Conservation (phyloP, 2,888 invertebrate species). For the Apoderus coryli region DNA sequence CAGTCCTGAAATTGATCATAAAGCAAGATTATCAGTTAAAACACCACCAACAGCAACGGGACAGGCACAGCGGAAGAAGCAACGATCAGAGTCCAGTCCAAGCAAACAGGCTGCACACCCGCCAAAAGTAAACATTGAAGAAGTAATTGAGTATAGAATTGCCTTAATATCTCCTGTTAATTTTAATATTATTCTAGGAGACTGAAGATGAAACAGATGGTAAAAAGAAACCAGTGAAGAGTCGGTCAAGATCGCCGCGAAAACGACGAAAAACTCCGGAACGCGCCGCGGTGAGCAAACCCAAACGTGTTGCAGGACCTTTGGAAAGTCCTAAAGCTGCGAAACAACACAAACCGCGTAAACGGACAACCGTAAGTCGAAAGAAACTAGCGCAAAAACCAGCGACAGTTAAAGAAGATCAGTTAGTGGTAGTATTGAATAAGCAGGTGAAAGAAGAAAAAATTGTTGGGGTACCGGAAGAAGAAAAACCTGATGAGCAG, state of each 20-base stretch:
- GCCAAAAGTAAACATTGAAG: constrained; percentile 27
- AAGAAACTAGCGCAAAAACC: no score
- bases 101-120: constrained; percentile 26
- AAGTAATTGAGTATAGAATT: no score
- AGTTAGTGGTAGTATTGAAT: no score
- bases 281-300: no score
- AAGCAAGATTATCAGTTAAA: constrained; percentile 32
- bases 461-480: constrained; percentile 11
- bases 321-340: constrained; percentile 11
- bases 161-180: no score
- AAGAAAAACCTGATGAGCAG: no score
- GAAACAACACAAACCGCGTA: constrained; percentile 5
- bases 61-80: constrained; percentile 19
- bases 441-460: no score
- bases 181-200: constrained; percentile 18
- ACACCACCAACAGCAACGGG: constrained; percentile 8
- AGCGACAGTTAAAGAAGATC: no score
- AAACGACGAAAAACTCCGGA: no score
- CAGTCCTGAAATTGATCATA: constrained; percentile 33
- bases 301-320: constrained; percentile 9
- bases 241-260: constrained; percentile 14
- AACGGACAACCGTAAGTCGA: constrained; percentile 8
- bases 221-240: constrained; percentile 21
- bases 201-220: constrained; percentile 26
- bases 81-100: constrained; percentile 25